Evolutionary conservation across 2,113 vertebrate species (phyloP).

Genomic region (Sylvietta virens): DNA sequence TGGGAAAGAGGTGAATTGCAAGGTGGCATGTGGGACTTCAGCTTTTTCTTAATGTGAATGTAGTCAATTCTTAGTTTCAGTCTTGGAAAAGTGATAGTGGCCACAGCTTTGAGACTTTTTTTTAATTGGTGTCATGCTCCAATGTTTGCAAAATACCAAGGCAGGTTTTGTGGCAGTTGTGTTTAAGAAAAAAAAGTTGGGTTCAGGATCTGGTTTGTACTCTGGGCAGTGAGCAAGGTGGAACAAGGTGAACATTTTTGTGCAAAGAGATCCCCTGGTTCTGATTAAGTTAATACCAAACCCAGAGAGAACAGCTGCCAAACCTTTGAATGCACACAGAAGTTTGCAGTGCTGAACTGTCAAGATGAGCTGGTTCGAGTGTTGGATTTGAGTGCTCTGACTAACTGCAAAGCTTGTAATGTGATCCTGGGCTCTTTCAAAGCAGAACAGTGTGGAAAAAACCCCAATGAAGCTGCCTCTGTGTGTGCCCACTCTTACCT

Average conservation of each 20-base stretch:
- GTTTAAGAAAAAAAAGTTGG: neutral
- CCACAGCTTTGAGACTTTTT: neutral
- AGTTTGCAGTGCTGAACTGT: neutral
- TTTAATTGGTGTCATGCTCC: neutral
- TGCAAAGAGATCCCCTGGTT: neutral
- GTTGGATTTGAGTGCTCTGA: neutral
- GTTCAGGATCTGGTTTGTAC: neutral
- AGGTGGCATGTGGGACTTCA: neutral
- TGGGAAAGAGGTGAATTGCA: neutral
- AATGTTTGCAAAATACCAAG: neutral
- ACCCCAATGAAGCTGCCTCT: neutral
- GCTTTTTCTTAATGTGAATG: neutral
- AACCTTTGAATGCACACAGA: neutral
- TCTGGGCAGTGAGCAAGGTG: neutral
- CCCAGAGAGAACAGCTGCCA: neutral
- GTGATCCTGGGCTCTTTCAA: neutral
- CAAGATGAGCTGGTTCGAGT: neutral
- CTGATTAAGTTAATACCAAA: neutral
- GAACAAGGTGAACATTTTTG: neutral
- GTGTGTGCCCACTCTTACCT: neutral
- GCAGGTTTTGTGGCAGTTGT: neutral
- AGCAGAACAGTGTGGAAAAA: neutral
- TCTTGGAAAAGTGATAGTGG: neutral
- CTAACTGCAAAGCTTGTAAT: neutral
- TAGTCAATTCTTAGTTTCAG: neutral